phyloP scores from a whole-genome alignment of 1,140 invertebrate species.

The Andrena cerasifolii region DNA sequence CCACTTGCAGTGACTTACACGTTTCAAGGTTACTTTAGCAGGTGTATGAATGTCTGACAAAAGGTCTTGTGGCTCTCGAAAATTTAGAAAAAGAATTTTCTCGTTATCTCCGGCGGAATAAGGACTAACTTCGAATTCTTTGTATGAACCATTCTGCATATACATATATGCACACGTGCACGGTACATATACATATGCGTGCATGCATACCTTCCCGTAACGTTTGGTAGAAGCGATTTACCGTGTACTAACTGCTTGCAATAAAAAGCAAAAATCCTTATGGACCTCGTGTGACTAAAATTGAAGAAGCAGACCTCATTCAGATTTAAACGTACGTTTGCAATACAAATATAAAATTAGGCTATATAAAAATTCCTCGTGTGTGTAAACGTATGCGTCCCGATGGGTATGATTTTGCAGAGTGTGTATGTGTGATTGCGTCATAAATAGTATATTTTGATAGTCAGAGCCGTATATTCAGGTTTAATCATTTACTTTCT shows the following conservation, averaged over 20 bases:
- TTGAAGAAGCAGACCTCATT: constrained; percentile 42
- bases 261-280: constrained; percentile 47
- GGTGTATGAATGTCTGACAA: too few relatives aligned
- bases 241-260: too few relatives aligned
- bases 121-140: too few relatives aligned
- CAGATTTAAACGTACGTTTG: constrained; percentile 60
- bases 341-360: constrained; percentile 78
- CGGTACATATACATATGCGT: not conserved
- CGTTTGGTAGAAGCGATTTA: constrained; percentile 40
- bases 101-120: too few relatives aligned
- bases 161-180: not conserved
- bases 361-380: constrained; percentile 74
- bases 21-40: too few relatives aligned
- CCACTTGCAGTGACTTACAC: too few relatives aligned
- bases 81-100: too few relatives aligned
- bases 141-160: too few relatives aligned
- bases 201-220: not conserved
- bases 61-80: too few relatives aligned
- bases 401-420: constrained; percentile 33
- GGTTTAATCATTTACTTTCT: constrained; percentile 16
- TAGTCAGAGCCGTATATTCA: constrained; percentile 56
- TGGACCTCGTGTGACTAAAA: constrained; percentile 40
- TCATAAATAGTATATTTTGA: constrained; percentile 37
- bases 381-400: constrained; percentile 35
- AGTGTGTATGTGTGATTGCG: constrained; percentile 1